Evolutionary conservation across 2,888 invertebrate species (phyloP).

Genomic region (Nomada ferruginata): DNA sequence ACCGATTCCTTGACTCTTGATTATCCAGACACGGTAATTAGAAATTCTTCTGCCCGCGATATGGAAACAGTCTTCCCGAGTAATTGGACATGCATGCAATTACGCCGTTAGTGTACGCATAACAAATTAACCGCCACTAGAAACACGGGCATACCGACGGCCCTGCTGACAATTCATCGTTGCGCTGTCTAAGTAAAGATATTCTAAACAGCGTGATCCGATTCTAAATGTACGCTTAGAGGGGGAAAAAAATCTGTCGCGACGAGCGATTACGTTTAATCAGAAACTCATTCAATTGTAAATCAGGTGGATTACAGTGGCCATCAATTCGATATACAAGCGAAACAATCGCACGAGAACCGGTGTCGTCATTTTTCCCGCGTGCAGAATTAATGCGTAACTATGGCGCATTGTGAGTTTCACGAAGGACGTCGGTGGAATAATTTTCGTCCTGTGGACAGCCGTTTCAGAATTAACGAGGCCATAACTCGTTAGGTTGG

Average conservation of each 20-base stretch:
- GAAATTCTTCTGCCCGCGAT: constrained; percentile 8
- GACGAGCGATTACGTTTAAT: too few species aligned
- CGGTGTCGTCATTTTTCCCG: constrained; percentile 10
- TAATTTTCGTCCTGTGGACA: constrained; percentile 31
- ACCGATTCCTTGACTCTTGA: constrained; percentile 20
- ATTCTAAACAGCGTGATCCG: too few species aligned
- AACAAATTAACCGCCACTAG: background rate
- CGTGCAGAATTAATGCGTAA: constrained; percentile 10
- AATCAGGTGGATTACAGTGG: background rate
- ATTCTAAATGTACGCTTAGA: too few species aligned
- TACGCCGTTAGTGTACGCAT: background rate
- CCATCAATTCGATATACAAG: background rate
- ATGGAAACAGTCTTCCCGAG: background rate
- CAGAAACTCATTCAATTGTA: background rate
- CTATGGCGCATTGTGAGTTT: constrained; percentile 12
- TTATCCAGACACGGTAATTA: constrained; percentile 10
- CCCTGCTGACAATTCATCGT: too few species aligned
- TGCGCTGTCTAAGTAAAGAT: too few species aligned
- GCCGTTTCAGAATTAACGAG: constrained; percentile 13
- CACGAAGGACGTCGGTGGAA: constrained; percentile 31
- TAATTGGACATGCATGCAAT: background rate
- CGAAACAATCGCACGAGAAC: background rate
- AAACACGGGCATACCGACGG: background rate
- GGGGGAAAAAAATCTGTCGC: too few species aligned
- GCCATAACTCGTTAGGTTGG: constrained; percentile 9